These are phyloP conservation scores for Corella eumyota DNA, from an alignment of 23 tunicate genomes.

Conservation along the genomic window DNA sequence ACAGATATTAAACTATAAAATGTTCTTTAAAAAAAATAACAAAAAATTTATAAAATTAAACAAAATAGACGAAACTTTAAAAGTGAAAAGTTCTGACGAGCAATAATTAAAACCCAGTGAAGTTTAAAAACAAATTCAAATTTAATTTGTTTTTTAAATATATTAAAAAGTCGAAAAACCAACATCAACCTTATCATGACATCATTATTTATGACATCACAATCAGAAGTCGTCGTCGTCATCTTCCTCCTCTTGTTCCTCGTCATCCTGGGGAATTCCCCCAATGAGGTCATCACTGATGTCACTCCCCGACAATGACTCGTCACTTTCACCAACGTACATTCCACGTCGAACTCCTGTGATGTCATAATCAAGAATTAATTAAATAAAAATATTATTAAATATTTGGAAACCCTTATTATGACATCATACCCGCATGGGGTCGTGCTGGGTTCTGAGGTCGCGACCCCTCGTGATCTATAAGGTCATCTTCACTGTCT, in stretches of 20 bases:
- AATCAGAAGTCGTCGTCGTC: constrained; percentile 37
- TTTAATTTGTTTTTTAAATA: no score
- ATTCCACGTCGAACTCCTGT: constrained; percentile 45
- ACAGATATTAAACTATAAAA: no score
- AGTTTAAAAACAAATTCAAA: no score
- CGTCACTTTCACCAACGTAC: constrained; percentile 70
- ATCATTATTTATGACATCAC: background rate
- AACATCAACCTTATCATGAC: no score
- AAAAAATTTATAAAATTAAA: no score
- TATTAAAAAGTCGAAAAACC: no score
- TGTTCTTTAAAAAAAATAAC: no score
- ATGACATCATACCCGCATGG: constrained; percentile 26
- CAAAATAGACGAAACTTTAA: no score
- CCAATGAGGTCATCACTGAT: constrained; percentile 35
- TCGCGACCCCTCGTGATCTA: constrained; percentile 7
- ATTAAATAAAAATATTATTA: no score
- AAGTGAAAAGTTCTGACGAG: no score
- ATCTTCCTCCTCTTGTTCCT: constrained; percentile 14
- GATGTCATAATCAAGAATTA: background rate
- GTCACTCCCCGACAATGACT: constrained; percentile 57
- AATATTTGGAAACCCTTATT: no score
- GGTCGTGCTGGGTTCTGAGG: constrained; percentile 52
- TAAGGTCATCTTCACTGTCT: constrained; percentile 16
- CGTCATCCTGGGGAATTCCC: constrained; percentile 26
- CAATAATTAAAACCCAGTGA: no score